Base-by-base conservation (phyloP, 2,113 vertebrate genomes). In the Oreocharis arfaki region DNA sequence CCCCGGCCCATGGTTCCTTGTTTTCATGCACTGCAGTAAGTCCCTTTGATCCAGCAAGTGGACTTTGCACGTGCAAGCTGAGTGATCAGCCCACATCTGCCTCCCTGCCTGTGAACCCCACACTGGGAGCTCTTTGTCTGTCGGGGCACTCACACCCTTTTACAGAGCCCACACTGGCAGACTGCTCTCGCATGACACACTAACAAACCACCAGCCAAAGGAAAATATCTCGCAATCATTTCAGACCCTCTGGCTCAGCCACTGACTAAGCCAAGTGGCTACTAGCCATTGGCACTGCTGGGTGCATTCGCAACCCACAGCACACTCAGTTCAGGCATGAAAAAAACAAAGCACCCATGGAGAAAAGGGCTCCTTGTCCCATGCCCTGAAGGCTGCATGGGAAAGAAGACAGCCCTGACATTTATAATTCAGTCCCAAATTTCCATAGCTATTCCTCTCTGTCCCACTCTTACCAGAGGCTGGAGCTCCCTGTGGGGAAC, bases 151-250 rank as follows among this genome's bases (percentile, higher is more conserved):
- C 70, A 19, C 63, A 41, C 57, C 37, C 84, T 17, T 75, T 73
- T 16, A 63, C 49, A 78, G 78, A 82, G 87, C 84, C 71, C 24
- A 7, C 71, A 23, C 81, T 93, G 90, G 81, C 80, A 96, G 64
- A 50, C 68, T 46, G 63, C 60, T 94, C 94, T 82, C 24, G 10
- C 35, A 68, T 89, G 74, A 92, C 94, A 95, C 50, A 77, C 22
- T 64, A 77, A 87, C 59, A 61, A 96, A 81, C 80, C 65, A 89
- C 76, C 76, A 87, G 96, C 90, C 84, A 95, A 96, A 93, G 93
- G 92, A 95, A 96, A 96, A 83, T 96, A 94, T 83, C 93, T 89
- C 13, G 22, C 87, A 96, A 96, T 89, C 93, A 89, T 85, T 93
- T 92, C 90, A 93, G 92, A 74, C 71, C 93, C 92, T 91, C 92